Conservation (phyloP, 2,113 vertebrate species). For the Mormyrus iriodes region DNA sequence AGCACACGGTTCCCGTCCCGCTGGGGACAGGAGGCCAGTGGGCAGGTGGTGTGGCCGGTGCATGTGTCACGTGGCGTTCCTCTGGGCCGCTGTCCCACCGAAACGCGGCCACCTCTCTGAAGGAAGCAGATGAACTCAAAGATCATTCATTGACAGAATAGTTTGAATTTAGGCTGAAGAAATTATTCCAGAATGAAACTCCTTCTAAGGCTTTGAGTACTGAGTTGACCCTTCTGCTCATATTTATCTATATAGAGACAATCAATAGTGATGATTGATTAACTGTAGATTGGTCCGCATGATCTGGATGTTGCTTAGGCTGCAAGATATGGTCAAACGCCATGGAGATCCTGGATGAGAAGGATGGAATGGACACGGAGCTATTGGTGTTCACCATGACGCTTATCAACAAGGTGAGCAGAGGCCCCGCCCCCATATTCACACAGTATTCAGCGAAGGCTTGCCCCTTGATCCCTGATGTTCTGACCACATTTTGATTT, state of each 20-base stretch:
- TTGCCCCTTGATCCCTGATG: not conserved
- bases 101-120: not conserved
- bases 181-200: not conserved
- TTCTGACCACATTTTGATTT: not conserved
- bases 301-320: constrained; percentile 50
- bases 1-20: not conserved
- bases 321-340: constrained; percentile 81
- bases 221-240: not conserved
- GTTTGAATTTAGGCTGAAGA: not conserved
- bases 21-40: not conserved
- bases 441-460: not conserved
- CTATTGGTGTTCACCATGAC: constrained; percentile 92
- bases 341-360: constrained; percentile 92
- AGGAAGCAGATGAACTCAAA: not conserved
- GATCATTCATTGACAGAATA: not conserved
- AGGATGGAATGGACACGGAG: constrained; percentile 90
- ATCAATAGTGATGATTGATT: not conserved
- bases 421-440: not conserved
- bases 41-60: not conserved
- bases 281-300: not conserved
- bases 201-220: not conserved
- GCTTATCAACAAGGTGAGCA: constrained; percentile 86
- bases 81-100: not conserved
- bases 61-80: not conserved
- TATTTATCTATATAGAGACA: not conserved